phyloP scores from a whole-genome alignment of 2,113 vertebrate genomes.

The Paralichthys olivaceus region DNA sequence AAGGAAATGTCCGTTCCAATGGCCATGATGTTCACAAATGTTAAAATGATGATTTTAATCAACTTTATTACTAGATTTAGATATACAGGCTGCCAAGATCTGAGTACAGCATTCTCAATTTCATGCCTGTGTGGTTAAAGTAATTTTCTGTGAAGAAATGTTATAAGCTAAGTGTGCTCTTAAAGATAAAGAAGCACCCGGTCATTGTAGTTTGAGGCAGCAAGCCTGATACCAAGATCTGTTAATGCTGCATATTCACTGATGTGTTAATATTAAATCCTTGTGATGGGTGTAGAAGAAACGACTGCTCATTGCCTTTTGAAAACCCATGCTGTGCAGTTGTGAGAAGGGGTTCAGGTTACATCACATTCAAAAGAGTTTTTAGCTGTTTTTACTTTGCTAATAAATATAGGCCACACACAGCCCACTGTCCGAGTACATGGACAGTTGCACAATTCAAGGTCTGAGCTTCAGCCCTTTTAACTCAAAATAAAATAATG shows the following conservation, averaged over 20 bases:
- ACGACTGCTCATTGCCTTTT: conserved; percentile 17
- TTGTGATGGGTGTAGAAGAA: conserved; percentile 23
- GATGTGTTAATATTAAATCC: conserved; percentile 29
- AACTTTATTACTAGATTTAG: conserved; percentile 4
- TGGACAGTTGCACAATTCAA: background rate
- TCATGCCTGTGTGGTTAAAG: background rate
- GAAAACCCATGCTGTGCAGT: conserved; percentile 11
- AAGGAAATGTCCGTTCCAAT: background rate
- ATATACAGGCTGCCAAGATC: background rate
- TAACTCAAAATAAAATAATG: background rate
- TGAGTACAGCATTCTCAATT: background rate
- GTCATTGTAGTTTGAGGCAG: conserved; percentile 35
- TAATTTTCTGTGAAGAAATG: background rate
- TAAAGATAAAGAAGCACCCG: background rate
- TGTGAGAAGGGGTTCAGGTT: background rate
- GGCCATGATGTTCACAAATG: background rate
- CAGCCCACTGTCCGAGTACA: too few relatives aligned
- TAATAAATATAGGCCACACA: too few relatives aligned
- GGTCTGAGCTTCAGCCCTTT: background rate
- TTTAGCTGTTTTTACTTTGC: background rate
- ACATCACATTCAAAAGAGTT: background rate
- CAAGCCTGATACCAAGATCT: conserved; percentile 16
- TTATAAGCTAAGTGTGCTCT: background rate
- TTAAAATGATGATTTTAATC: conserved; percentile 1
- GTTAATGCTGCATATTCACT: background rate